Evolutionary conservation across 2,113 vertebrate species (phyloP).

Genomic region (Planiliza haematocheilus): DNA sequence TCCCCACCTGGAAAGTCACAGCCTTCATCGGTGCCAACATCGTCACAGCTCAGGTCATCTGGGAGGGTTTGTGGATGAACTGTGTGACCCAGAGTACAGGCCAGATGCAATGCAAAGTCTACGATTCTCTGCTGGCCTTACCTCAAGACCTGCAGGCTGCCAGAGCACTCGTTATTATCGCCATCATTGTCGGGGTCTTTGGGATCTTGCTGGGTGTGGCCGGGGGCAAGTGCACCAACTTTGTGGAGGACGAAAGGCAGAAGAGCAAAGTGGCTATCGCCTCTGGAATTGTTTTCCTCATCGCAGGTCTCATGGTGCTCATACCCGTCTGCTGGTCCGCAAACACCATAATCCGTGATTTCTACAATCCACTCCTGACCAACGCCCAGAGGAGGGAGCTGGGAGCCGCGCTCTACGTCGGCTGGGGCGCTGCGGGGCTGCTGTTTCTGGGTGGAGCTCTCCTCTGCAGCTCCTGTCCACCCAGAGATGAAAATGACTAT

Average conservation of each 20-base stretch:
- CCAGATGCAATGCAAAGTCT: conserved; percentile 87
- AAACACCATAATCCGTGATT: conserved; percentile 85
- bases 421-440: conserved; percentile 84
- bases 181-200: conserved; percentile 70
- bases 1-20: conserved; percentile 90
- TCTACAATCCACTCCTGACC: conserved; percentile 86
- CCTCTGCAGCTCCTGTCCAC: conserved; percentile 85
- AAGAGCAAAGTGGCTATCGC: conserved; percentile 74
- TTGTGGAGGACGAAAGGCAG: conserved; percentile 54
- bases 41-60: conserved; percentile 85
- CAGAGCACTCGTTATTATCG: conserved; percentile 78
- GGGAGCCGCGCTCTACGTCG: conserved; percentile 87
- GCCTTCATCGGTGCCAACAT: conserved; percentile 92
- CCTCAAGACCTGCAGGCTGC: conserved; percentile 80
- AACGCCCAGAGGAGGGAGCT: conserved; percentile 86
- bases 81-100: conserved; percentile 84
- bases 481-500: conserved; percentile 53
- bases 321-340: conserved; percentile 88
- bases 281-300: conserved; percentile 77
- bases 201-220: conserved; percentile 72
- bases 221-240: conserved; percentile 82
- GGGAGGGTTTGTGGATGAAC: conserved; percentile 88
- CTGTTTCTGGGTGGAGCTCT: conserved; percentile 84
- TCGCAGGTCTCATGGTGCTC: conserved; percentile 82
- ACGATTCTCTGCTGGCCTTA: conserved; percentile 84